These are phyloP conservation scores for Bellardia bayeri DNA, from an alignment of 2,888 invertebrate species.

Conservation along the genomic window DNA sequence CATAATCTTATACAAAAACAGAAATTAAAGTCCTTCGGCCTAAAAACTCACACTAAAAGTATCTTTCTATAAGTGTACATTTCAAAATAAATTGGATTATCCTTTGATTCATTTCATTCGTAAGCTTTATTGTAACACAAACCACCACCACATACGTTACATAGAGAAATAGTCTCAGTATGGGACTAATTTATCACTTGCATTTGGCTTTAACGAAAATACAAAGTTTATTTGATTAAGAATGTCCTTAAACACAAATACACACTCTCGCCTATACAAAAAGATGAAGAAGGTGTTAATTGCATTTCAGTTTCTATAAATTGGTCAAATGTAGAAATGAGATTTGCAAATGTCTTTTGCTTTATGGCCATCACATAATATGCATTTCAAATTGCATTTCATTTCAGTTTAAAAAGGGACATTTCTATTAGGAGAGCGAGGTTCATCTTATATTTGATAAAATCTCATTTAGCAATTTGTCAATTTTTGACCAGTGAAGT, in stretches of 20 bases:
- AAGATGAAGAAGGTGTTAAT: conserved; percentile 68
- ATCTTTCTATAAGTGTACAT: conserved; percentile 64
- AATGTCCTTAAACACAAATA: conserved; percentile 31
- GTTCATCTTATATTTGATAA: conserved; percentile 51
- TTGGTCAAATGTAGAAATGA: conserved; percentile 37
- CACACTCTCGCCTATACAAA: not conserved
- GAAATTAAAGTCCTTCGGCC: not conserved
- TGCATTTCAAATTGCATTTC: conserved; percentile 58
- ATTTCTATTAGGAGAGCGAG: not conserved
- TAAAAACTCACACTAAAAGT: not conserved
- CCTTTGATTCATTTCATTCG: conserved; percentile 80
- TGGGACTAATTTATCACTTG: conserved; percentile 70
- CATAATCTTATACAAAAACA: not conserved
- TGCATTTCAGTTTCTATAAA: conserved; percentile 59
- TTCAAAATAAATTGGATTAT: conserved; percentile 82
- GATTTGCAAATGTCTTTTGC: conserved; percentile 60
- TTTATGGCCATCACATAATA: conserved; percentile 29
- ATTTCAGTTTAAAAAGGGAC: not conserved
- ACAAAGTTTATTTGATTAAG: conserved; percentile 64
- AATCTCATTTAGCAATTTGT: conserved; percentile 67
- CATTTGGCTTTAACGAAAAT: conserved; percentile 47
- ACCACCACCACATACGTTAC: not conserved
- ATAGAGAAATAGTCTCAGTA: not conserved
- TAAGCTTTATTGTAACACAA: conserved; percentile 45
- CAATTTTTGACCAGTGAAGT: conserved; percentile 68